Evolutionary conservation across 2,113 vertebrate species (phyloP), one percentile per base, ranked within the genome.

Genomic region (Telmatochromis bifrenatus): DNA sequence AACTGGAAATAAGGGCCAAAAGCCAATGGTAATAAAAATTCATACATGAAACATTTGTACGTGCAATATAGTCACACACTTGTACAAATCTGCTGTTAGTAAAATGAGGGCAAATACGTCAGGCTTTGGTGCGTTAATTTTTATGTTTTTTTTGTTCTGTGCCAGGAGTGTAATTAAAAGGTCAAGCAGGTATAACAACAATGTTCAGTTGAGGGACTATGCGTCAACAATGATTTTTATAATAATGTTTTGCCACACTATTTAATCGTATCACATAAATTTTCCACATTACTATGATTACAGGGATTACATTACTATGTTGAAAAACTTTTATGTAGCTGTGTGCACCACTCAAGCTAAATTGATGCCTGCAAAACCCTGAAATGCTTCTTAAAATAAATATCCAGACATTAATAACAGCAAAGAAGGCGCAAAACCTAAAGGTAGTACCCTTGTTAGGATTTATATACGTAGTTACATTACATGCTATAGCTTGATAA

Each of bases 261-360:
- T 2, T 28, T 12, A 77, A 77, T 49, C 1, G 4, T 47, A 77
- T 49, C 42, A 12, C 9, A 77, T 49, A 17, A 47, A 2, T 31
- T 77, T 31, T 12, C 70, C 39, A 65, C 60, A 65, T 65, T 65
- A 65, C 31, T 65, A 35, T 35, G 17, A 73, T 62, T 33, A 62
- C 28, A 19, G 58, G 15, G 58, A 33, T 62, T 33, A 62, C 58
- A 62, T 62, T 62, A 65, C 17, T 7, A 35, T 65, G 60, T 35
- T 75, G 68, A 75, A 23, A 28, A 12, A 5, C 6, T 19, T 49
- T 19, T 75, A 49, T 31, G 23, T 17, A 49, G 70, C 9, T 75
- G 42, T 75, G 70, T 49, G 70, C 15, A 12, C 15, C 23, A 75
- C 70, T 75, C 42, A 49, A 28, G 9, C 14, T 26, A 47, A 47